These are phyloP conservation scores for Conopomorpha cramerella DNA, from an alignment of 1,140 invertebrate species.

Conservation along the genomic window DNA sequence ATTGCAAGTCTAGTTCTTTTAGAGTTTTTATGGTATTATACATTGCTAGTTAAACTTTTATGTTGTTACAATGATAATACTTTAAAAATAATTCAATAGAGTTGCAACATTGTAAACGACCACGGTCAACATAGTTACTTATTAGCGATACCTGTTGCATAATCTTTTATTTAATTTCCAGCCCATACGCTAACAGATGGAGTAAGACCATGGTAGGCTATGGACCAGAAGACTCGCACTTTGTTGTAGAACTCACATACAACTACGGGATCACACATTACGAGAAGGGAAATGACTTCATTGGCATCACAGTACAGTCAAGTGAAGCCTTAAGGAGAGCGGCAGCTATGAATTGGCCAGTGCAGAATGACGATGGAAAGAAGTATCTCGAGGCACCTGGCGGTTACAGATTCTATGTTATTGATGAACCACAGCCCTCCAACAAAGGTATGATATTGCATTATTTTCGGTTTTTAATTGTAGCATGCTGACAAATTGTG, in stretches of 20 bases:
- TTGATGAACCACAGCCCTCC: constrained; percentile 69
- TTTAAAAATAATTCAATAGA: too few species aligned
- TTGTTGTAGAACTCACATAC: constrained; percentile 96
- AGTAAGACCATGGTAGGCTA: constrained; percentile 99
- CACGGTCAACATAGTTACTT: too few species aligned
- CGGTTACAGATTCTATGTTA: constrained; percentile 86
- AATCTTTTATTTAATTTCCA: too few species aligned
- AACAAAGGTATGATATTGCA: constrained; percentile 62
- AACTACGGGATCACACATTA: constrained; percentile 93
- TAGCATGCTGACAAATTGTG: too few species aligned
- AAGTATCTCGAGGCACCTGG: constrained; percentile 80
- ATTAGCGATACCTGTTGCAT: too few species aligned
- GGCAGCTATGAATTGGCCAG: constrained; percentile 67
- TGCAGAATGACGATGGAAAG: constrained; percentile 64
- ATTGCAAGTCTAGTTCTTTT: too few species aligned
- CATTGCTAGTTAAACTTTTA: too few species aligned
- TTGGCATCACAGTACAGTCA: constrained; percentile 84
- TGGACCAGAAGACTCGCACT: constrained; percentile 92
- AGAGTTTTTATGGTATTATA: too few species aligned
- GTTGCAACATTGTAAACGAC: too few species aligned
- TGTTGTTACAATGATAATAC: too few species aligned
- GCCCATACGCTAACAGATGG: constrained; percentile 96
- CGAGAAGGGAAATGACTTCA: constrained; percentile 85
- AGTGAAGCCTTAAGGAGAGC: constrained; percentile 77
- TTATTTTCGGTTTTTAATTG: constrained; percentile 2